A percentile compares a stretch with the other conserved stretches of the same genome.
These are phyloP conservation scores for Percina caprodes DNA, from an alignment of 2,113 vertebrate genomes.

Conservation along the genomic window DNA sequence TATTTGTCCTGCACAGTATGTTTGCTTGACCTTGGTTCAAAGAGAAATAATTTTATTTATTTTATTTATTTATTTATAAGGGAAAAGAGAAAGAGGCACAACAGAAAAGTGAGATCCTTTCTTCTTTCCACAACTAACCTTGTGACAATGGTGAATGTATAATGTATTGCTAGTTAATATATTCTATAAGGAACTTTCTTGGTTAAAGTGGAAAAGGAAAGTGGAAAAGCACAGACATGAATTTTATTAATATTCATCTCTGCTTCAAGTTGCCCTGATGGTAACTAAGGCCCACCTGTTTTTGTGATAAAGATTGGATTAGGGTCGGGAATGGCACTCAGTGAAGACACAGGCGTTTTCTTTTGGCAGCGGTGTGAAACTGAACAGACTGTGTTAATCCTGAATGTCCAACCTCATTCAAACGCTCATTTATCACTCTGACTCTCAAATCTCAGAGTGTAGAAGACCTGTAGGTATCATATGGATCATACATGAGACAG, in stretches of 20 bases:
- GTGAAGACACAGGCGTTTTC: conserved; percentile 41
- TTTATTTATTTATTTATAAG: too few species aligned
- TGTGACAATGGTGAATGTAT: conserved; percentile 42
- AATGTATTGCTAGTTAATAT: conserved; percentile 40
- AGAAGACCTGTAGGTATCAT: conserved; percentile 15
- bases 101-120: conserved; percentile 16
- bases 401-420: conserved; percentile 55
- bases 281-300: conserved; percentile 71
- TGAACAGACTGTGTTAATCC: conserved; percentile 73
- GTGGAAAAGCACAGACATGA: conserved; percentile 34
- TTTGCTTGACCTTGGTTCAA: conserved; percentile 46
- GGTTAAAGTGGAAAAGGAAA: not conserved
- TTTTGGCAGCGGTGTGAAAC: conserved; percentile 63
- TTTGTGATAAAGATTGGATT: conserved; percentile 58
- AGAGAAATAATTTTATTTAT: not conserved
- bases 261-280: conserved; percentile 31
- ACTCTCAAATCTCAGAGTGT: conserved; percentile 34
- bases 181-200: conserved; percentile 30
- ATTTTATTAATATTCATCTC: conserved; percentile 69
- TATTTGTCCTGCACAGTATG: not conserved
- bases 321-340: conserved; percentile 30
- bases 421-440: conserved; percentile 66
- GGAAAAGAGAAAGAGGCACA: conserved; percentile 26
- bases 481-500: not conserved
- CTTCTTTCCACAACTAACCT: conserved; percentile 39